Evolutionary conservation across 2,113 vertebrate species (phyloP).

Genomic region (Morone chrysops): DNA sequence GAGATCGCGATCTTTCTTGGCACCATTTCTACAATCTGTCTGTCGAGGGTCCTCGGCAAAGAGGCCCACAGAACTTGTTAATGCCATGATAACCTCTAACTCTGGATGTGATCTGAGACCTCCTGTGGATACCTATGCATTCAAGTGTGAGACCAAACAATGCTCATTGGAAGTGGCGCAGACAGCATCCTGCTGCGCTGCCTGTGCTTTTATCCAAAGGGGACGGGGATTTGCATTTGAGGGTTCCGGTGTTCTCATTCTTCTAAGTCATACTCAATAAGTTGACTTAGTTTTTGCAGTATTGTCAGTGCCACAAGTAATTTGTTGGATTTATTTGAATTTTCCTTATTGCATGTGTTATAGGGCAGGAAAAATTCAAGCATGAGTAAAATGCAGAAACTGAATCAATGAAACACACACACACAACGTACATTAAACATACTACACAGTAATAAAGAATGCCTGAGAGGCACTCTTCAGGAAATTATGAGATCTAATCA

Average conservation of each 20-base stretch:
- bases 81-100: slow-evolving; percentile 64
- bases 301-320: not conserved
- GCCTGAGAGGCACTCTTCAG: not conserved
- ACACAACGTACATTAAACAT: too few species aligned
- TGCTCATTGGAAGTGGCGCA: slow-evolving; percentile 46
- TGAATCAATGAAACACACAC: too few species aligned
- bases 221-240: not conserved
- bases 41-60: slow-evolving; percentile 3
- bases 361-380: not conserved
- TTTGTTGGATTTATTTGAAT: slow-evolving; percentile 6
- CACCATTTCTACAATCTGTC: not conserved
- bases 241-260: not conserved
- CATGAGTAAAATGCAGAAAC: too few species aligned
- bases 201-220: slow-evolving; percentile 21
- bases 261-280: slow-evolving; percentile 11
- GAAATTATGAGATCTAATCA: slow-evolving; percentile 52
- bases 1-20: slow-evolving; percentile 16
- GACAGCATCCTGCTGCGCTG: slow-evolving; percentile 56
- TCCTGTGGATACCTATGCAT: slow-evolving; percentile 49
- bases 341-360: not conserved
- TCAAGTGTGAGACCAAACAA: slow-evolving; percentile 59
- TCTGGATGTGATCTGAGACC: slow-evolving; percentile 58
- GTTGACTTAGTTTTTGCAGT: not conserved
- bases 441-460: too few species aligned
- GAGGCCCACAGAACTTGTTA: slow-evolving; percentile 41